Percentiles rank a stretch among this genome's conserved stretches.
Conservation (phyloP, 1,140 invertebrate species). For the Melanaphis sacchari region DNA sequence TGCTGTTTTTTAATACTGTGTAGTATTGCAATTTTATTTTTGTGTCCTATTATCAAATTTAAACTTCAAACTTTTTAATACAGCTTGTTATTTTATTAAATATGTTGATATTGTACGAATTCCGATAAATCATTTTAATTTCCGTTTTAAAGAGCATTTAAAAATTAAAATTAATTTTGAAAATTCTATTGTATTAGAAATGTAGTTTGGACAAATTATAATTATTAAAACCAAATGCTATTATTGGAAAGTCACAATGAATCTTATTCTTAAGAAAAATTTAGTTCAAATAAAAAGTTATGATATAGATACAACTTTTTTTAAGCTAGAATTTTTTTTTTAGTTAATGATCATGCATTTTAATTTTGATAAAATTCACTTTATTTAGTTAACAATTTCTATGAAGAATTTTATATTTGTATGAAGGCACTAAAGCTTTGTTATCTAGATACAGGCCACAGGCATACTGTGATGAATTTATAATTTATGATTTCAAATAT, state of each 20-base stretch:
- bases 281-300: neutral
- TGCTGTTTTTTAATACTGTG: neutral
- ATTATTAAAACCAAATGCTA: neutral
- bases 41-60: neutral
- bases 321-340: too few relatives aligned
- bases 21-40: neutral
- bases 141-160: neutral
- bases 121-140: neutral
- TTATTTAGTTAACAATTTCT: neutral
- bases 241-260: neutral
- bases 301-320: too few relatives aligned
- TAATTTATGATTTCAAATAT: constrained; percentile 1
- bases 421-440: neutral
- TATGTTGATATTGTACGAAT: neutral
- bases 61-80: neutral
- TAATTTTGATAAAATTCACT: neutral
- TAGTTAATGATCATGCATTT: neutral
- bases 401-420: neutral
- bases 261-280: neutral
- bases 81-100: neutral
- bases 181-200: neutral
- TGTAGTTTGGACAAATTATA: neutral
- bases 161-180: neutral
- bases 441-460: neutral
- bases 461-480: neutral